Percentiles rank a stretch among this genome's conserved stretches.
Conservation (phyloP, 2,888 invertebrate species). For the Mesodorylaimus sp. region DNA sequence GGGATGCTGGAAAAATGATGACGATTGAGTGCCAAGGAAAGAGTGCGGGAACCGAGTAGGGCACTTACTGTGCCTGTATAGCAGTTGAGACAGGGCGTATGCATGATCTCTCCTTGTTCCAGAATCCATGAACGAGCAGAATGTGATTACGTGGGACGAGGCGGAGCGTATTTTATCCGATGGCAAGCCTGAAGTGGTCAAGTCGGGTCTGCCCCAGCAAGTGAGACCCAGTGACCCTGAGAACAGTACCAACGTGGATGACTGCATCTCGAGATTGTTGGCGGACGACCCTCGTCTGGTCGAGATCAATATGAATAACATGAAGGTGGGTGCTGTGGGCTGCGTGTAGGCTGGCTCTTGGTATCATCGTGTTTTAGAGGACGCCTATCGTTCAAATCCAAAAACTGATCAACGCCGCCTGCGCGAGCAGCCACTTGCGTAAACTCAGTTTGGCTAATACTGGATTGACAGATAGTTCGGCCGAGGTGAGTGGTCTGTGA, state of each 20-base stretch:
- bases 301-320: constrained; percentile 97
- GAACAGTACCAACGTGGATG: constrained; percentile 82
- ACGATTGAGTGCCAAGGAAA: too few relatives aligned
- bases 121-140: constrained; percentile 7
- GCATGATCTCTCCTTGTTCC: too few relatives aligned
- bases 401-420: constrained; percentile 72
- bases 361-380: constrained; percentile 18
- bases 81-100: too few relatives aligned
- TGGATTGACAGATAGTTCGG: constrained; percentile 70
- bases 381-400: constrained; percentile 40
- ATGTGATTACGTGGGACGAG: constrained; percentile 6
- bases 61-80: too few relatives aligned
- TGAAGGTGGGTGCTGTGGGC: constrained; percentile 75
- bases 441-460: constrained; percentile 79
- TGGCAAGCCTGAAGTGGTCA: constrained; percentile 12
- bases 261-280: constrained; percentile 58
- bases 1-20: too few relatives aligned
- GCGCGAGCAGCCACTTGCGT: constrained; percentile 77
- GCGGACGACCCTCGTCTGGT: constrained; percentile 65
- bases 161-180: background rate
- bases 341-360: too few relatives aligned
- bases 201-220: constrained; percentile 24
- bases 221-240: constrained; percentile 54
- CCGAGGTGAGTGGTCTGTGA: constrained; percentile 34
- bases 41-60: too few relatives aligned